These are phyloP conservation scores for Acomys russatus DNA, from an alignment of 2,797 vertebrate genomes.

Conservation along the genomic window DNA sequence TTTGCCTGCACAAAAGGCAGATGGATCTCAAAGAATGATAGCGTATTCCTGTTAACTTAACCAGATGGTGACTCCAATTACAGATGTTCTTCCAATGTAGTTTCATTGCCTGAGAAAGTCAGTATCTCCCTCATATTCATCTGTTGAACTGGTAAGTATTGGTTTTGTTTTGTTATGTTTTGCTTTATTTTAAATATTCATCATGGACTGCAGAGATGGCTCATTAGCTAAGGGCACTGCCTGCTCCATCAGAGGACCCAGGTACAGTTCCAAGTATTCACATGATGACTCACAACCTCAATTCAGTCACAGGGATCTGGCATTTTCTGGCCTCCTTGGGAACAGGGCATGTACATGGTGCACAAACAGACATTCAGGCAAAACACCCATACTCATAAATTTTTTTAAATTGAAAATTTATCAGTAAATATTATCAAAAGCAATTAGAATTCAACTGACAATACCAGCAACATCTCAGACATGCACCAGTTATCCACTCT, in stretches of 20 bases:
- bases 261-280: neutral
- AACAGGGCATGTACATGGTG: neutral
- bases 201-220: neutral
- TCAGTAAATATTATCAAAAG: neutral
- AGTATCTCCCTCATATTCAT: neutral
- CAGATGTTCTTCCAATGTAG: neutral
- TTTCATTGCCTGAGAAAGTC: conserved; percentile 19
- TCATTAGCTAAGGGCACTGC: neutral
- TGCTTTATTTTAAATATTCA: neutral
- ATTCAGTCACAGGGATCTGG: neutral
- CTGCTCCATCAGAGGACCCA: neutral
- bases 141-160: neutral
- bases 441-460: neutral
- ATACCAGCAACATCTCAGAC: neutral
- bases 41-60: conserved; percentile 43
- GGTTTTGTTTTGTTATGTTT: neutral
- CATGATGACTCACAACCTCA: neutral
- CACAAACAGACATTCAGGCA: neutral
- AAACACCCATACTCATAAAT: neutral
- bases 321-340: neutral
- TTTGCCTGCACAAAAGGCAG: neutral
- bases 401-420: neutral
- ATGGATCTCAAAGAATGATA: conserved; percentile 19
- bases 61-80: conserved; percentile 20
- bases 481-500: neutral